Evolutionary conservation across 2,113 vertebrate genomes (phyloP).

Genomic region (Scortum barcoo): DNA sequence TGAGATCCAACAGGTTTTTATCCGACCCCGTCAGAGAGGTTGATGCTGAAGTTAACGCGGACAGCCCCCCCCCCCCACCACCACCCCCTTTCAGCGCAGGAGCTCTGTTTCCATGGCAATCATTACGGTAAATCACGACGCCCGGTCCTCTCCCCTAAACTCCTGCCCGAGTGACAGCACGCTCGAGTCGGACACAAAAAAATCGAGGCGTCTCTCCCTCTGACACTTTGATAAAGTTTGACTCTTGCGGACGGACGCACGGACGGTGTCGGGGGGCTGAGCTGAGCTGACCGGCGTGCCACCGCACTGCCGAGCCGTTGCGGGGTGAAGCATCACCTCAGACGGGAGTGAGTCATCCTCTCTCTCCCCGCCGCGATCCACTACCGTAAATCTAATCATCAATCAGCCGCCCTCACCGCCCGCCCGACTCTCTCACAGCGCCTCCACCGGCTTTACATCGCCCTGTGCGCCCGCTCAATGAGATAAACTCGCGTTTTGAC

Average conservation of each 20-base stretch:
- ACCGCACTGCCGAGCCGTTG: conserved; percentile 79
- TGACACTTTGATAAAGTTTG: conserved; percentile 63
- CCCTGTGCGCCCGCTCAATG: no score
- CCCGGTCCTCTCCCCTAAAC: conserved; percentile 27
- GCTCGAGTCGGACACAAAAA: conserved; percentile 44
- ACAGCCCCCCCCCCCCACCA: no score
- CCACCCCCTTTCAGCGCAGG: conserved; percentile 73
- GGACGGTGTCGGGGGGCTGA: conserved; percentile 20
- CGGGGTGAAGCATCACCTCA: conserved; percentile 80
- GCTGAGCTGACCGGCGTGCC: conserved; percentile 63
- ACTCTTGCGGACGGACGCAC: conserved; percentile 21
- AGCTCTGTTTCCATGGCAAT: conserved; percentile 86
- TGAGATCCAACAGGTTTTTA: conserved; percentile 76
- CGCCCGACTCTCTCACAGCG: conserved; percentile 28
- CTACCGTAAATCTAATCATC: conserved; percentile 78
- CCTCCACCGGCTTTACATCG: not conserved
- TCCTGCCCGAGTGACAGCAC: conserved; percentile 28
- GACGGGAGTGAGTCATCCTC: conserved; percentile 83
- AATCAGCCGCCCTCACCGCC: conserved; percentile 67
- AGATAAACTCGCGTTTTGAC: accelerated
- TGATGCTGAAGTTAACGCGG: conserved; percentile 79
- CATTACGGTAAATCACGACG: conserved; percentile 80
- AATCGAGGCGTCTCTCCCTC: no score
- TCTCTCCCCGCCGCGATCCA: conserved; percentile 74
- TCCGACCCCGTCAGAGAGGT: conserved; percentile 55